Percentiles rank a stretch among this genome's conserved stretches.
Evolutionary conservation across 2,113 vertebrate species (phyloP).

Genomic region (Equus przewalskii): DNA sequence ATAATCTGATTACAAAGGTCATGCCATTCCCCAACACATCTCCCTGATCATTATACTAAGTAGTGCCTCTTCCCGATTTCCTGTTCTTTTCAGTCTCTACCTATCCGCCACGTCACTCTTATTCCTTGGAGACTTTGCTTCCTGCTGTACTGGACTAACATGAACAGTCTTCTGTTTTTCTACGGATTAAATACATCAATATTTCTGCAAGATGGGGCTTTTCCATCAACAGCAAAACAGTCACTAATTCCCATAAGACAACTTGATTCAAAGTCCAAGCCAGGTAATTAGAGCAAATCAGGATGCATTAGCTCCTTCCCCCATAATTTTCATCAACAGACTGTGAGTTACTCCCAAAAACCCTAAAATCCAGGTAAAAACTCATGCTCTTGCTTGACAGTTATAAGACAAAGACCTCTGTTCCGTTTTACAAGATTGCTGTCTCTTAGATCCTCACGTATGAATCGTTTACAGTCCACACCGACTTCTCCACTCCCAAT

Average conservation of each 20-base stretch:
- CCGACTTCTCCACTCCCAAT: background rate
- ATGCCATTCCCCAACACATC: background rate
- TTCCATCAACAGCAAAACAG: background rate
- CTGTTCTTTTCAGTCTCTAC: background rate
- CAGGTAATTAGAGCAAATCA: background rate
- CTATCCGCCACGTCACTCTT: background rate
- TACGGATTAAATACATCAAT: background rate
- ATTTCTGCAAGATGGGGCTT: background rate
- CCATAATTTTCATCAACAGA: background rate
- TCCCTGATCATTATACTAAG: background rate
- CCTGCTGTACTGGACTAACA: background rate
- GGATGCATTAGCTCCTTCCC: background rate
- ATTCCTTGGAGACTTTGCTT: background rate
- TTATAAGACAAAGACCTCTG: background rate
- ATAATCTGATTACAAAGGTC: background rate
- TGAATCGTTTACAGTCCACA: fast-evolving
- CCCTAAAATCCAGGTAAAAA: background rate
- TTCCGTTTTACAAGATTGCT: background rate
- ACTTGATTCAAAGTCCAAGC: background rate
- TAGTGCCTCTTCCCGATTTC: background rate
- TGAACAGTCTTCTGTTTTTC: background rate
- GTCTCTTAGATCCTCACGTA: background rate
- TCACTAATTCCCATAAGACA: background rate
- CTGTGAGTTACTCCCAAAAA: background rate
- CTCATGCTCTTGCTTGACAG: background rate